Percentiles rank a stretch among this genome's conserved stretches.
These are phyloP conservation scores for Acrobeloides nanus DNA, from an alignment of 2,888 invertebrate species.

Conservation along the genomic window DNA sequence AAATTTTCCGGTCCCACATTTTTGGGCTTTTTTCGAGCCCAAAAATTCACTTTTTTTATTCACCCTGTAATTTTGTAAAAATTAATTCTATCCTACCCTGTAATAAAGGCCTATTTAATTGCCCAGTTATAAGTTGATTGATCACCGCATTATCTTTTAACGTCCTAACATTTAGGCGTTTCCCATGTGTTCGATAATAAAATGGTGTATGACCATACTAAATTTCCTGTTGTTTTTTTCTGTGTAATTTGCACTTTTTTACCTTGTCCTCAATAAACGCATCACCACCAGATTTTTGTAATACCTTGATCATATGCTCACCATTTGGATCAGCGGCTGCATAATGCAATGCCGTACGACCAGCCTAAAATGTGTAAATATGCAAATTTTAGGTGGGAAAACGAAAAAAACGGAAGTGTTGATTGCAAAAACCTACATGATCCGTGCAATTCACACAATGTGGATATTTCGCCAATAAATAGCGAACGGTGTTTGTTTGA, in stretches of 20 bases:
- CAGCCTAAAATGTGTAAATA: constrained; percentile 33
- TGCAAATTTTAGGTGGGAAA: constrained; percentile 4
- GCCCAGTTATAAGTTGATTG: constrained; percentile 47
- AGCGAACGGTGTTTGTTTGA: constrained; percentile 67
- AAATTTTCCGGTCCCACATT: too few relatives aligned
- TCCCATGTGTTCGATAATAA: constrained; percentile 67
- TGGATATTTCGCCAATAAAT: constrained; percentile 59
- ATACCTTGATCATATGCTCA: constrained; percentile 53
- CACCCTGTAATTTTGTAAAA: too few relatives aligned
- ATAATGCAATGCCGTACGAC: constrained; percentile 53
- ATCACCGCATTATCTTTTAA: constrained; percentile 42
- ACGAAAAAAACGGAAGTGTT: not conserved
- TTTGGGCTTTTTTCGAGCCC: too few relatives aligned
- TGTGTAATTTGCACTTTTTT: constrained; percentile 52
- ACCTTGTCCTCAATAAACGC: constrained; percentile 54
- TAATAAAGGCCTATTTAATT: constrained; percentile 45
- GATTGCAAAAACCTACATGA: constrained; percentile 45
- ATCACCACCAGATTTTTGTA: constrained; percentile 54
- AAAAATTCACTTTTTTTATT: too few relatives aligned
- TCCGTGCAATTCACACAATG: constrained; percentile 55
- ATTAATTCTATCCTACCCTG: constrained; percentile 33
- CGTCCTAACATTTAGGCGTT: constrained; percentile 65
- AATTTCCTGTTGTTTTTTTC: constrained; percentile 10
- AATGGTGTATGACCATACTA: constrained; percentile 74
- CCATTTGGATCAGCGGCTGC: constrained; percentile 54